Conservation (phyloP, 2,797 vertebrate genomes). For the Esox lucius region DNA sequence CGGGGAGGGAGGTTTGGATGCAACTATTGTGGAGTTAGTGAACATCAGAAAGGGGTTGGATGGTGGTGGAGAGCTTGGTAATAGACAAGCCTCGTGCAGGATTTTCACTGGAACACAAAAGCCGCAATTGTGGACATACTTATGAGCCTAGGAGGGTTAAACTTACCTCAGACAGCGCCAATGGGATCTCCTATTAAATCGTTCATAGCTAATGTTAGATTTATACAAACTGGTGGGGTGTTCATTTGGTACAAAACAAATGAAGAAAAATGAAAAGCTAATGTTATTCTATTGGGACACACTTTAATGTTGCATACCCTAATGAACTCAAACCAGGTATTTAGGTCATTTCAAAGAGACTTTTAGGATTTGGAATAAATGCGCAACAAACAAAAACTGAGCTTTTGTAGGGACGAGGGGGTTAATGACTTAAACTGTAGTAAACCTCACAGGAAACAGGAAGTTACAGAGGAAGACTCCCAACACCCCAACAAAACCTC, state of each 20-base stretch:
- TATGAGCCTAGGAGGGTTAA: constrained; percentile 8
- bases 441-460: constrained; percentile 64
- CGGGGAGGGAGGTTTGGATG: constrained; percentile 28
- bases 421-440: constrained; percentile 28
- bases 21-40: constrained; percentile 51
- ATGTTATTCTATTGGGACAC: too few species aligned
- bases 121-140: constrained; percentile 1
- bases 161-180: background rate
- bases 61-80: background rate
- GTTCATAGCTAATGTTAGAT: background rate
- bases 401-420: background rate
- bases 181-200: background rate
- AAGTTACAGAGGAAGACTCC: constrained; percentile 64
- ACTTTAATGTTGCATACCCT: background rate
- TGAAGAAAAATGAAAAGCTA: too few species aligned
- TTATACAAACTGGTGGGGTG: background rate
- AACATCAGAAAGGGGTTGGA: constrained; percentile 31
- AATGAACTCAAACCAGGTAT: background rate
- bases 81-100: constrained; percentile 1
- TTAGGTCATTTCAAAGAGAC: background rate
- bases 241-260: background rate
- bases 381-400: background rate
- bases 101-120: constrained; percentile 36
- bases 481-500: constrained; percentile 54
- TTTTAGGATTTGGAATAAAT: background rate